A percentile compares a stretch with the other conserved stretches of the same genome.
These are phyloP conservation scores for Phymanthus crucifer DNA, from an alignment of 92 coral and sea anemone genomes.

Conservation along the genomic window DNA sequence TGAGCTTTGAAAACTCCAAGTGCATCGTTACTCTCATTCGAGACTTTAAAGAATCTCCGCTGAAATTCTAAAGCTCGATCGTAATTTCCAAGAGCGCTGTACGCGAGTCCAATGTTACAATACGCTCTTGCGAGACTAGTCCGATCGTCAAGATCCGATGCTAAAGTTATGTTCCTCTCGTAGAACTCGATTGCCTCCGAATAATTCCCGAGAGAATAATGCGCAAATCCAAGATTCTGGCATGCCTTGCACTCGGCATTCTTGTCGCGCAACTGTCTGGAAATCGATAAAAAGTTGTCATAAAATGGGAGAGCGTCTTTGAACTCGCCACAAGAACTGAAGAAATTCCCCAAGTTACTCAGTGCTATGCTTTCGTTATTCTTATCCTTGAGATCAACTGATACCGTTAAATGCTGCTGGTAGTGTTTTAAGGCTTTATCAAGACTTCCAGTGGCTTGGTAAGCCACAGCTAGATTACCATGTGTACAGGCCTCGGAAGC, in stretches of 20 bases:
- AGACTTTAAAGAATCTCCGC: slow-evolving; percentile 69
- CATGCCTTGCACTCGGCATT: slow-evolving; percentile 91
- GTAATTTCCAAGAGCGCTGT: slow-evolving; percentile 80
- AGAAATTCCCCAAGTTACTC: slow-evolving; percentile 91
- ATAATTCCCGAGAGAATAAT: slow-evolving; percentile 87
- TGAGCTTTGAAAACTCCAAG: slow-evolving; percentile 83
- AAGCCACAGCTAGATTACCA: slow-evolving; percentile 97
- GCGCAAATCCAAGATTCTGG: slow-evolving; percentile 95
- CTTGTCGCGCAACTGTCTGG: slow-evolving; percentile 70
- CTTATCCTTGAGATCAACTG: slow-evolving; percentile 78
- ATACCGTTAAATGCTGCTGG: slow-evolving; percentile 85
- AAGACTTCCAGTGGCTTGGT: slow-evolving; percentile 87
- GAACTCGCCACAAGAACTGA: slow-evolving; percentile 94
- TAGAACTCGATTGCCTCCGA: slow-evolving; percentile 78
- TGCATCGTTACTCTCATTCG: slow-evolving; percentile 67
- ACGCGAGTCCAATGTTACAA: slow-evolving; percentile 92
- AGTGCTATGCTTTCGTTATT: slow-evolving; percentile 87
- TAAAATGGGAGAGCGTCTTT: slow-evolving; percentile 79
- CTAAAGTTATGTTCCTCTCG: slow-evolving; percentile 87
- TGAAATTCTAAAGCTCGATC: slow-evolving; percentile 82
- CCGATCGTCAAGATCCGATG: slow-evolving; percentile 77
- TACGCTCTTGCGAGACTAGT: slow-evolving; percentile 81
- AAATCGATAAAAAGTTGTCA: slow-evolving; percentile 71
- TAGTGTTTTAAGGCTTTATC: slow-evolving; percentile 94
- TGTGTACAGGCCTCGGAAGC: slow-evolving; percentile 96